Conservation (phyloP, 2,888 invertebrate species). For the Cabera pusaria region DNA sequence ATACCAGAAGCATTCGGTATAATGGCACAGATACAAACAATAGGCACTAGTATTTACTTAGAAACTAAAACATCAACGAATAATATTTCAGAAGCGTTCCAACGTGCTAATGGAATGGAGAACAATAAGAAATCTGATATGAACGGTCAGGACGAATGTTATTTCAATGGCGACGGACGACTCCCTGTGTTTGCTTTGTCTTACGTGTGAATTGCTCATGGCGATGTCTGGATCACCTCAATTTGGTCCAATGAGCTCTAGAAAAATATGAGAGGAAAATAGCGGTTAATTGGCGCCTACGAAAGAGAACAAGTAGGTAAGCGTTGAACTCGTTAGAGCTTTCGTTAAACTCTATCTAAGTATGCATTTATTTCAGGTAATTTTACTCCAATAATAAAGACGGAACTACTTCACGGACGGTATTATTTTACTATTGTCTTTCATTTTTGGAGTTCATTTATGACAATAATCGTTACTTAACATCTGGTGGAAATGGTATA, state of each 20-base stretch:
- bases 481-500: too few species aligned
- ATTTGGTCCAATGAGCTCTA: slow-evolving; percentile 43
- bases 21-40: slow-evolving; percentile 11
- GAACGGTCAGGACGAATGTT: slow-evolving; percentile 68
- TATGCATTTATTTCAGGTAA: too few species aligned
- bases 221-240: slow-evolving; percentile 38
- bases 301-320: too few species aligned
- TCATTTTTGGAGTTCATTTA: too few species aligned
- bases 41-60: too few species aligned
- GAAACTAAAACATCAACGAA: slow-evolving; percentile 33
- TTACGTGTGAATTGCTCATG: slow-evolving; percentile 57
- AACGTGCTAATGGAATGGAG: slow-evolving; percentile 69
- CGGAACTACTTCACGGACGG: too few species aligned
- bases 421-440: too few species aligned
- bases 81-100: slow-evolving; percentile 52
- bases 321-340: too few species aligned
- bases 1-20: slow-evolving; percentile 10
- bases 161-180: slow-evolving; percentile 57
- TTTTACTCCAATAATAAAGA: too few species aligned
- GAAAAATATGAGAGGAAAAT: slow-evolving; percentile 47
- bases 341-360: too few species aligned
- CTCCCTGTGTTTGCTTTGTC: slow-evolving; percentile 55
- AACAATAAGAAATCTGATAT: slow-evolving; percentile 80
- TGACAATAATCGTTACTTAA: too few species aligned
- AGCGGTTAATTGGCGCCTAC: slow-evolving; percentile 40